phyloP scores from a whole-genome alignment of 2,888 invertebrate genomes.

The Trichacis sp. region DNA sequence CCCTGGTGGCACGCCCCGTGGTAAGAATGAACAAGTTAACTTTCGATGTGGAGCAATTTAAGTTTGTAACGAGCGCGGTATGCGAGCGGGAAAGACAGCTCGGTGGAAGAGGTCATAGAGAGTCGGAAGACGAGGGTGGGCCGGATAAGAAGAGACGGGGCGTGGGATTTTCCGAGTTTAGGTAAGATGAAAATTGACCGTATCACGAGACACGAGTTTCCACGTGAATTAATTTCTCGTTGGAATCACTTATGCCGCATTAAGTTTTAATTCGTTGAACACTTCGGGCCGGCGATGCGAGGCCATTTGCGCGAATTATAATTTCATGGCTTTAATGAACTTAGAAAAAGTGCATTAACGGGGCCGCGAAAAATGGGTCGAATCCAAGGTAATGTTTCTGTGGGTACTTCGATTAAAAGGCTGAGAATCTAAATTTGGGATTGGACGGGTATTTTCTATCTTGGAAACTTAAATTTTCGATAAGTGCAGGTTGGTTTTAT shows the following conservation, averaged over 20 bases:
- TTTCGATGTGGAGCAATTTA: constrained; percentile 59
- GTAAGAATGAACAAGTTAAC: constrained; percentile 56
- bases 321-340: background rate
- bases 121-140: constrained; percentile 3
- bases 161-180: constrained; percentile 1
- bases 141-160: constrained; percentile 9
- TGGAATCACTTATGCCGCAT: constrained; percentile 53
- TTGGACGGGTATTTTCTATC: too few relatives aligned
- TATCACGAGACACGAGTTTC: constrained; percentile 41
- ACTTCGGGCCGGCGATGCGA: constrained; percentile 5
- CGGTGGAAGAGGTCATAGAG: constrained; percentile 17
- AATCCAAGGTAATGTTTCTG: too few relatives aligned
- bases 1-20: constrained; percentile 21
- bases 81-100: constrained; percentile 43
- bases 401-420: too few relatives aligned
- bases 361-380: background rate
- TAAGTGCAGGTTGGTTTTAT: too few relatives aligned
- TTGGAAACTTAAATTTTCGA: too few relatives aligned
- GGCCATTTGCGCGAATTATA: background rate
- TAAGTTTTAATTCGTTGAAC: constrained; percentile 56
- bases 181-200: constrained; percentile 45
- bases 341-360: background rate
- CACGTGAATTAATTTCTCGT: constrained; percentile 55
- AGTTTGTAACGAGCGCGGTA: constrained; percentile 56
- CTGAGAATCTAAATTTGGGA: too few relatives aligned